Evolutionary conservation across 37 sponge, comb jelly and placozoan species (phyloP), one percentile per base, ranked within the genome.

Genomic region (Halichondria panicea): DNA sequence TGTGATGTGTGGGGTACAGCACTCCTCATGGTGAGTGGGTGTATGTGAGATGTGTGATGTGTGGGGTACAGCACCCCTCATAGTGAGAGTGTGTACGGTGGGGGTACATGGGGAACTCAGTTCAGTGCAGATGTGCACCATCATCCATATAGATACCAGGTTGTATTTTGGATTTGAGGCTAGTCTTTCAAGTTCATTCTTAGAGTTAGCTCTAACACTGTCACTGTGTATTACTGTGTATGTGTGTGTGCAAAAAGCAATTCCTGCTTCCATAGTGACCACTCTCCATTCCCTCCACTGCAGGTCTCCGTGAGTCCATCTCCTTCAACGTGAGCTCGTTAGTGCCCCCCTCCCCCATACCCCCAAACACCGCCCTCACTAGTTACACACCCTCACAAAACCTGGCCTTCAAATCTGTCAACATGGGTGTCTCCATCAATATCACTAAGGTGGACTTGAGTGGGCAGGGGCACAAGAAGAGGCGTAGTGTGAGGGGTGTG

Each of bases 341-440:
- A 25, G 76, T 76, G 0, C 88, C 77, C 0, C 88, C 88, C 8
- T 87, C 88, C 1, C 88, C 83, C 71, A 81, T 87, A 8, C 77
- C 77, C 27, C 12, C 77, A 53, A 66, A 33, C 54, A 39, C 66
- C 37, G 24, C 65, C 4, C 35, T 52, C 66, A 50, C 48, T 18
- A 45, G 66, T 43, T 74, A 74, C 31, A 56, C 28, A 24, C 7
- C 48, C 32, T 25, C 48, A 27, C 45, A 28, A 24, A 27, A 15
- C 25, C 15, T 6, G 27, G 24, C 11, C 42, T 34, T 32, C 30
- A n/a, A n/a, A n/a, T n/a, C n/a, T n/a, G n/a, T n/a, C n/a, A n/a
- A n/a, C n/a, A n/a, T n/a, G n/a, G n/a, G n/a, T n/a, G n/a, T n/a
- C n/a, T n/a, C n/a, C n/a, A n/a, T n/a, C n/a, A n/a, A n/a, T n/a